Evolutionary conservation across 2,888 invertebrate genomes (phyloP).

Genomic region (Agriopis marginaria): DNA sequence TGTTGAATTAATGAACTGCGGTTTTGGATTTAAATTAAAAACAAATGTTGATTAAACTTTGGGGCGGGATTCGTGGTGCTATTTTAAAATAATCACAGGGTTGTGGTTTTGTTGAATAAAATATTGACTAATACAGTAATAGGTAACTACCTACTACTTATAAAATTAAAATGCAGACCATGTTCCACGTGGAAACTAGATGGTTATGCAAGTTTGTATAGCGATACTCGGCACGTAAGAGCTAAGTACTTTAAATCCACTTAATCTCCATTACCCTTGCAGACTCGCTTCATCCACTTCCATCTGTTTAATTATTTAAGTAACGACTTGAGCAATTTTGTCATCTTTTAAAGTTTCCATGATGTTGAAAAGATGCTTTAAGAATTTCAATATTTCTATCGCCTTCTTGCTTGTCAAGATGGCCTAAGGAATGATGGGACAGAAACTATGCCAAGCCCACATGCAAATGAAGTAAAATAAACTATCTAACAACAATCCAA

Average conservation of each 20-base stretch:
- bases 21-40: slow-evolving; percentile 8
- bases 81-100: neutral
- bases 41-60: neutral
- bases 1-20: slow-evolving; percentile 6
- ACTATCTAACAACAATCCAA: too few species aligned
- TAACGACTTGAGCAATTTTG: slow-evolving; percentile 16
- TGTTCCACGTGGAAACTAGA: slow-evolving; percentile 6
- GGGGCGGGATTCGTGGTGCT: neutral
- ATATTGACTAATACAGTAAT: too few species aligned
- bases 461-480: too few species aligned
- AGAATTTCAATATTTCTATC: too few species aligned
- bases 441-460: too few species aligned
- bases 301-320: slow-evolving; percentile 44
- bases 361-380: neutral
- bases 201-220: neutral
- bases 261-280: slow-evolving; percentile 30
- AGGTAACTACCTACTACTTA: neutral
- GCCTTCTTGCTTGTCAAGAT: too few species aligned
- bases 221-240: slow-evolving; percentile 9
- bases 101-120: neutral
- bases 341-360: slow-evolving; percentile 21
- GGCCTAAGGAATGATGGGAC: too few species aligned
- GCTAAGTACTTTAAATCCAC: slow-evolving; percentile 16
- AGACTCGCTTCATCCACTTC: slow-evolving; percentile 29
- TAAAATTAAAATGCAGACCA: slow-evolving; percentile 4